Percentiles rank a stretch among this genome's conserved stretches.
Conservation (phyloP, 2,888 invertebrate genomes). For the Platycheirus albimanus region DNA sequence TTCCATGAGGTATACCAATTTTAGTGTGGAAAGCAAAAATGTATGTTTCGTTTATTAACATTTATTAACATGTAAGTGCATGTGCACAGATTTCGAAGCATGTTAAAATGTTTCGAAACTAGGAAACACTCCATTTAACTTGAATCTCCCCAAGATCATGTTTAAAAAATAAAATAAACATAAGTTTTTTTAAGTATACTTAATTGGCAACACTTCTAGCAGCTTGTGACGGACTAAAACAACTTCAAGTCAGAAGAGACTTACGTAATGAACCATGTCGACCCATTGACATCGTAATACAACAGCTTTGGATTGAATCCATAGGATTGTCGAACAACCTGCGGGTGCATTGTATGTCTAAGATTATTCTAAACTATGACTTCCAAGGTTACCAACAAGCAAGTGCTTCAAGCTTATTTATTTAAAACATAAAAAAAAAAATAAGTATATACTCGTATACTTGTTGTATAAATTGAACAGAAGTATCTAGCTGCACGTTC, state of each 20-base stretch:
- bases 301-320: conserved; percentile 27
- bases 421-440: not conserved
- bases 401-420: conserved; percentile 18
- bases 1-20: too few relatives aligned
- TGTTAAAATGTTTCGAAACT: too few relatives aligned
- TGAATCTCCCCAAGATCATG: too few relatives aligned
- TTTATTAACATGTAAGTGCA: too few relatives aligned
- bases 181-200: not conserved
- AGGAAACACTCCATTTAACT: too few relatives aligned
- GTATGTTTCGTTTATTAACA: too few relatives aligned
- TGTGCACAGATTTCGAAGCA: too few relatives aligned
- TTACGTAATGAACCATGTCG: conserved; percentile 60
- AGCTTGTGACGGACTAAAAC: conserved; percentile 17
- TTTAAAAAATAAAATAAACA: too few relatives aligned
- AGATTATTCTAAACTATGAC: conserved; percentile 43
- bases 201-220: conserved; percentile 10
- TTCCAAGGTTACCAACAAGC: conserved; percentile 57
- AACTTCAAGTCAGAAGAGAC: conserved; percentile 9
- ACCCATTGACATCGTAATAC: conserved; percentile 56
- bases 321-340: conserved; percentile 65
- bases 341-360: conserved; percentile 65
- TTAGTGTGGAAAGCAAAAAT: too few relatives aligned
- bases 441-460: not conserved
- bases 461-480: conserved; percentile 16
- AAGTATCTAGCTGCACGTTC: conserved; percentile 62